Percentiles rank a stretch among this genome's conserved stretches.
phyloP scores from a whole-genome alignment of 2,113 vertebrate genomes.

The Mormyrus lacerda region DNA sequence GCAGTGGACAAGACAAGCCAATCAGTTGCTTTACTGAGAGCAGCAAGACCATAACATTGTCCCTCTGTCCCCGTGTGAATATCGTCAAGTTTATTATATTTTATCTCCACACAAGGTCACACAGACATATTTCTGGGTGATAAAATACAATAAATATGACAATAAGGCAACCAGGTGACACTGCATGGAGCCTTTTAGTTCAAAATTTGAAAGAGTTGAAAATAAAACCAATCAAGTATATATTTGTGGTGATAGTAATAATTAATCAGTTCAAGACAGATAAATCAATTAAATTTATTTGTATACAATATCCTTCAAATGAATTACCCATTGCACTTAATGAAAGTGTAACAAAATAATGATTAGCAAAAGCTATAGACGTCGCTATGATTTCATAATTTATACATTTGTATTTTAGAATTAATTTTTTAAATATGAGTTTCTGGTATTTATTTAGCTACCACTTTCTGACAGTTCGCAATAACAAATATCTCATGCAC shows the following conservation, averaged over 20 bases:
- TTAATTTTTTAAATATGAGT: neutral
- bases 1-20: constrained; percentile 32
- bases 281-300: neutral
- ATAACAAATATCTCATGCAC: neutral
- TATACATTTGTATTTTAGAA: neutral
- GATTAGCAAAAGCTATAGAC: neutral
- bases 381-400: neutral
- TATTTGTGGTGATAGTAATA: neutral
- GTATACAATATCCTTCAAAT: neutral
- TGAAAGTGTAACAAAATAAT: neutral
- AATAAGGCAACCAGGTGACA: neutral
- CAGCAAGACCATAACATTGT: constrained; percentile 32
- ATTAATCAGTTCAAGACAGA: neutral
- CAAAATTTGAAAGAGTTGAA: neutral
- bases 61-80: constrained; percentile 32
- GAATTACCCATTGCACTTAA: neutral
- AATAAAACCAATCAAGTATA: neutral
- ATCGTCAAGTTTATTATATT: neutral
- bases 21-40: constrained; percentile 47
- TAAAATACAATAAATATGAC: neutral
- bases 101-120: neutral
- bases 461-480: neutral
- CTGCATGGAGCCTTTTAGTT: neutral
- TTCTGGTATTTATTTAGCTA: neutral
- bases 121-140: neutral